Base-by-base conservation (phyloP, 2,113 vertebrate genomes). In the Pitta sordida region DNA sequence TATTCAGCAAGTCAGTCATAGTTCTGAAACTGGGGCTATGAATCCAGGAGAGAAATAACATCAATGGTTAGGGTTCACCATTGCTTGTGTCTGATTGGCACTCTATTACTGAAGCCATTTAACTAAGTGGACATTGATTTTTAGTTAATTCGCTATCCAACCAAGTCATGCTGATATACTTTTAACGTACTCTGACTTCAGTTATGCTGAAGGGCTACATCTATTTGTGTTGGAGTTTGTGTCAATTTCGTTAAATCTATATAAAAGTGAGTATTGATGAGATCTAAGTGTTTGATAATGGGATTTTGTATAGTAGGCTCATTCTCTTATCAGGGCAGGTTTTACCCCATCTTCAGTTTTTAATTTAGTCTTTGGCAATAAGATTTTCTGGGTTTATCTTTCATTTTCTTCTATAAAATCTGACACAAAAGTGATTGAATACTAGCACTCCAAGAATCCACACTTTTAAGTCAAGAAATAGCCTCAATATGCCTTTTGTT, bases 121-220 rank as follows among this genome's bases (percentile, higher is more conserved):
- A 78, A 92, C 81, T 69, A 80, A 95, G 85, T 91, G 78, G 62
- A 9, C 91, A 92, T 94, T 79, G 91, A 93, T 93, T 94, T 94
- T 93, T 86, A 65, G 55, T 90, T 95, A 74, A 92, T 90, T 87
- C 67, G 29, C 76, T 67, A 21, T 65, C 39, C 75, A 79, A 55
- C 63, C 37, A 77, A 94, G 59, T 85, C 58, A 52, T 83, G 58
- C 74, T 76, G 67, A 77, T 92, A 70, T 16, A 62, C 46, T 74
- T 94, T 63, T 80, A 91, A 95, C 89, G 51, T 62, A 48, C 67
- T 85, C 29, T 83, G 87, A 76, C 49, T 84, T 56, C 9, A 58
- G 49, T 85, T 82, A 10, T 51, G 63, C 74, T 93, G 91, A 73
- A 89, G 63, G 84, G 62, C 37, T 73, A 30, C 30, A 73, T 86